Percentiles rank a stretch among this genome's conserved stretches.
phyloP scores from a whole-genome alignment of 2,113 vertebrate species.

The Cyanoderma ruficeps region DNA sequence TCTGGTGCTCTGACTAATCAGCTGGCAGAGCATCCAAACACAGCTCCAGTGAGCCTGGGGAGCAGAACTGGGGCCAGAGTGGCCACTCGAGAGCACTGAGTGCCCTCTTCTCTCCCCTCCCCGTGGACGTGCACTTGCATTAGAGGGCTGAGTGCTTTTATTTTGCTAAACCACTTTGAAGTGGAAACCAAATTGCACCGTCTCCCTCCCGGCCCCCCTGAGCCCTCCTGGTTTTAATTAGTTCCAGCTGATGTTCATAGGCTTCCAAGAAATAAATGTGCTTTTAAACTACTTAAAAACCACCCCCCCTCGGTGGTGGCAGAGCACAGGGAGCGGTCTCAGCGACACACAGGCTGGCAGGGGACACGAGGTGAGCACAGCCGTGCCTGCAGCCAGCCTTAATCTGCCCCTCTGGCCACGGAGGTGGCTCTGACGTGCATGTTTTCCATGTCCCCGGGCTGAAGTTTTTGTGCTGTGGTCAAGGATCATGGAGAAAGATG shows the following conservation, averaged over 20 bases:
- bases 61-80: neutral
- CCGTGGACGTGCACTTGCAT: neutral
- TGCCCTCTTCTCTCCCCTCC: neutral
- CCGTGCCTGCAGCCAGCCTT: neutral
- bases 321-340: neutral
- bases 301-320: neutral
- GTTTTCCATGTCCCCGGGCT: neutral
- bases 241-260: constrained; percentile 50
- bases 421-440: neutral
- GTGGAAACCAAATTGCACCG: constrained; percentile 45
- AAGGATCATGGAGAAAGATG: neutral
- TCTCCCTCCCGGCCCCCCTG: neutral
- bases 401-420: fast-evolving
- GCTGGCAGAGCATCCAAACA: constrained; percentile 12
- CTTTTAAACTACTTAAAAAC: neutral
- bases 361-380: neutral
- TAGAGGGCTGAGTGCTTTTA: constrained; percentile 9
- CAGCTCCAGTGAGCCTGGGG: neutral
- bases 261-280: constrained; percentile 53
- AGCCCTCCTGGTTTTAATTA: constrained; percentile 63
- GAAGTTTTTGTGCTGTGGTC: neutral
- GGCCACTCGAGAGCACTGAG: neutral
- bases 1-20: neutral
- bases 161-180: constrained; percentile 53
- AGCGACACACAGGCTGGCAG: neutral